A percentile compares a stretch with the other conserved stretches of the same genome.
These are phyloP conservation scores for Tauraco hartlaubi DNA, from an alignment of 2,797 vertebrate genomes.

Conservation along the genomic window DNA sequence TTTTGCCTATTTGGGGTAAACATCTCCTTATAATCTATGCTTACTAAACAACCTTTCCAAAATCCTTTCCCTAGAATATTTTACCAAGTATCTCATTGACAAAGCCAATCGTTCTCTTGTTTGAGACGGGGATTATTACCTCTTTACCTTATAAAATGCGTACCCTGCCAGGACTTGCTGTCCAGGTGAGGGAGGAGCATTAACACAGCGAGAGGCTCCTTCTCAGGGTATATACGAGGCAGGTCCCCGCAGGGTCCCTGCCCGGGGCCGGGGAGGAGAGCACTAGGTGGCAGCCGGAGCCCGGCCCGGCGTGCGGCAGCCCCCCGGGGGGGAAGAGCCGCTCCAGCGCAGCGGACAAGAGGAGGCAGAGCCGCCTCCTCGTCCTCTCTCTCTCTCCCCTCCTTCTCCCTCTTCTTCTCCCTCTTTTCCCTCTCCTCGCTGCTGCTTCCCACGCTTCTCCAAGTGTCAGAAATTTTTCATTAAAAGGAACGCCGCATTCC, in stretches of 20 bases:
- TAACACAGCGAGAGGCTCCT: neutral
- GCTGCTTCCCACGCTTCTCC: constrained; percentile 4
- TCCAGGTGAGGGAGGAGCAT: neutral
- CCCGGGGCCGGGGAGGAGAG: fast-evolving
- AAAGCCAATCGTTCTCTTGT: neutral
- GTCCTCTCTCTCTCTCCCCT: neutral
- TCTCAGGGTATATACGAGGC: neutral
- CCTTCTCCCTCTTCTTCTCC: neutral
- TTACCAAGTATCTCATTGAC: neutral
- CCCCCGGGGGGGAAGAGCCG: fast-evolving
- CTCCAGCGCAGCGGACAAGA: neutral
- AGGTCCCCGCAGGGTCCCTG: neutral
- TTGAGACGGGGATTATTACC: neutral
- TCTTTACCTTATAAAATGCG: neutral
- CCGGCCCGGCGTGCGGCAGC: neutral
- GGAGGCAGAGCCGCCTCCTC: fast-evolving
- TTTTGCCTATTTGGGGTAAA: neutral
- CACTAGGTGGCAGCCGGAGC: neutral
- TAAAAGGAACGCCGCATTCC: neutral
- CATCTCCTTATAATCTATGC: neutral
- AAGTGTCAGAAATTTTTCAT: constrained; percentile 6
- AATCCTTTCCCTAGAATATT: neutral
- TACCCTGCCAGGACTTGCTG: neutral
- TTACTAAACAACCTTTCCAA: neutral
- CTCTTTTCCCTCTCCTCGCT: neutral